A percentile compares a stretch with the other conserved stretches of the same genome.
These are phyloP conservation scores for Triplophysa bombifrons DNA, from an alignment of 2,797 vertebrate genomes.

Conservation along the genomic window DNA sequence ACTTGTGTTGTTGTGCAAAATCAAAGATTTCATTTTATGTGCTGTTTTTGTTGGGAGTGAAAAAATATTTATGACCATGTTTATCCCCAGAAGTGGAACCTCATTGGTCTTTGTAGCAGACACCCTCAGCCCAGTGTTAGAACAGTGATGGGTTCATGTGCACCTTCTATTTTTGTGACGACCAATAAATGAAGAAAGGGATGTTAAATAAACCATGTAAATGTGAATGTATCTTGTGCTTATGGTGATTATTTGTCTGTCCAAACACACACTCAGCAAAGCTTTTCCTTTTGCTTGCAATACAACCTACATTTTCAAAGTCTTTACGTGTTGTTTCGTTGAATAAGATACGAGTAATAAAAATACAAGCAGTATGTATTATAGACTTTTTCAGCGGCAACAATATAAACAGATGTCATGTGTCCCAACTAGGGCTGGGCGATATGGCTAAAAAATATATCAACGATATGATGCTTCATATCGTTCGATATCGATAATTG, in stretches of 20 bases:
- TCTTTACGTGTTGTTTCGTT: no score
- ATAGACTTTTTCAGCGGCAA: no score
- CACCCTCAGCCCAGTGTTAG: conserved; percentile 67
- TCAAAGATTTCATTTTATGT: conserved; percentile 50
- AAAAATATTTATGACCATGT: conserved; percentile 65
- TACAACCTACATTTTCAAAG: no score
- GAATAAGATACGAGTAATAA: no score
- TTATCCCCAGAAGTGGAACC: conserved; percentile 68
- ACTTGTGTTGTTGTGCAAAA: conserved; percentile 65
- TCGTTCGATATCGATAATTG: no score
- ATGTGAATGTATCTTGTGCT: conserved; percentile 72
- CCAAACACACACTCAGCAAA: background rate
- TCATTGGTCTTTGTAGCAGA: conserved; percentile 70
- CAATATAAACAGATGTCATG: no score
- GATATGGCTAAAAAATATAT: no score
- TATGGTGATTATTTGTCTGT: conserved; percentile 61
- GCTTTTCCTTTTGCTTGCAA: no score
- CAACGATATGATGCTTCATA: no score
- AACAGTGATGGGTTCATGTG: conserved; percentile 74
- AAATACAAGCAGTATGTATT: no score
- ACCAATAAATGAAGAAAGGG: conserved; percentile 71
- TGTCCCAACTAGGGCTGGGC: no score
- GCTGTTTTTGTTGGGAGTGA: conserved; percentile 63
- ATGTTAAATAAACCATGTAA: conserved; percentile 81
- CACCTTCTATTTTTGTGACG: conserved; percentile 85